These are phyloP conservation scores for Halichondria panicea DNA, from an alignment of 37 sponge, comb jelly and placozoan species.

Conservation along the genomic window DNA sequence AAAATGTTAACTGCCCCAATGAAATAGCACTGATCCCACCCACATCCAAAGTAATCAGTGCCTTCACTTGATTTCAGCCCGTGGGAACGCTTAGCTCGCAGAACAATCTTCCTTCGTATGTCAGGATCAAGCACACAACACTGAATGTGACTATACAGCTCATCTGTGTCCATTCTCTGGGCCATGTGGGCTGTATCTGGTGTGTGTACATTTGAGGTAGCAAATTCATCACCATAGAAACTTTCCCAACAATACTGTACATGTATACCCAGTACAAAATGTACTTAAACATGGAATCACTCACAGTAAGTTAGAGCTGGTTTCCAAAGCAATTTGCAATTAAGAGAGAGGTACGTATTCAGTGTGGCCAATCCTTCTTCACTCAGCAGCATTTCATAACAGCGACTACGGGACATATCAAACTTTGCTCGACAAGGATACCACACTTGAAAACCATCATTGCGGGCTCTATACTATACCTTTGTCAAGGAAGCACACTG, in stretches of 20 bases:
- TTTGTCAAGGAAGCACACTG: not conserved
- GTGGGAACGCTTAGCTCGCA: not conserved
- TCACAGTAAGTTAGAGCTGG: constrained; percentile 23
- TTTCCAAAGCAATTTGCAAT: constrained; percentile 8
- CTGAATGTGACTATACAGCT: not conserved
- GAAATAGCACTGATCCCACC: constrained; percentile 16
- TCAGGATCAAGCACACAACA: not conserved
- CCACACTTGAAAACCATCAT: constrained; percentile 10
- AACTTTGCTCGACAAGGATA: not conserved
- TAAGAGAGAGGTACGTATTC: constrained; percentile 2
- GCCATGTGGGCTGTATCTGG: constrained; percentile 6
- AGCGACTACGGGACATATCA: not conserved
- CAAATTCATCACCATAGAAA: not conserved
- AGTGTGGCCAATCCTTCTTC: constrained; percentile 20
- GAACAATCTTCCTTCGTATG: not conserved
- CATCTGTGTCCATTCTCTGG: not conserved
- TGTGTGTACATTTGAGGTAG: too few species aligned
- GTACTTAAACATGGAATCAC: not conserved
- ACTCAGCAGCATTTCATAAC: constrained; percentile 4
- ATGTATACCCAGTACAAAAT: not conserved
- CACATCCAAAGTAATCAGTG: not conserved
- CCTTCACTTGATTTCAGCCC: not conserved
- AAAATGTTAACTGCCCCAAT: constrained; percentile 5
- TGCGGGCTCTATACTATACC: not conserved
- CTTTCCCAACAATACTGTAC: not conserved